A percentile compares a stretch with the other conserved stretches of the same genome.
Evolutionary conservation across 2,888 invertebrate species (phyloP).

Genomic region (Brachyptera putata): DNA sequence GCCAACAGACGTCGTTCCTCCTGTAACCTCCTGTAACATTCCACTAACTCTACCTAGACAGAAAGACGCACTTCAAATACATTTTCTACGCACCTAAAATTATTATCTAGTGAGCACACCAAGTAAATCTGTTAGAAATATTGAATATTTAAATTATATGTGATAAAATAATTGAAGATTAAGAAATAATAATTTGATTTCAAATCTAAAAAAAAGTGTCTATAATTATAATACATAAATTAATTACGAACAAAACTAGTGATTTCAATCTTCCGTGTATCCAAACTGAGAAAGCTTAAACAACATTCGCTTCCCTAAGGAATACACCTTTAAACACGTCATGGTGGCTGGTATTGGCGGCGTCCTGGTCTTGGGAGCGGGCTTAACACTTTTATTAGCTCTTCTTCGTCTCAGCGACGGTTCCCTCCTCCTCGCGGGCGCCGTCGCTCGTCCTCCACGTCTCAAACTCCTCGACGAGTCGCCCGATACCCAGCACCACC

Average conservation of each 20-base stretch:
- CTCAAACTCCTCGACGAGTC: slow-evolving; percentile 31
- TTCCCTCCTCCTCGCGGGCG: slow-evolving; percentile 34
- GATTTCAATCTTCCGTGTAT: not conserved
- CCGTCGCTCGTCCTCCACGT: slow-evolving; percentile 43
- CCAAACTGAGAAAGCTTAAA: not conserved
- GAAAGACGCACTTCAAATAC: not conserved
- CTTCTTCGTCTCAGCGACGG: slow-evolving; percentile 44
- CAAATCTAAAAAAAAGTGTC: too few relatives aligned
- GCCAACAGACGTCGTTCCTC: not conserved
- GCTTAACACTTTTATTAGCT: slow-evolving; percentile 34
- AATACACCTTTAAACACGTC: slow-evolving; percentile 16
- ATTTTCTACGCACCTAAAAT: slow-evolving; percentile 1
- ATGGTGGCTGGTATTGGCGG: slow-evolving; percentile 32
- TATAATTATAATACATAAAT: too few relatives aligned
- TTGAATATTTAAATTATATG: too few relatives aligned
- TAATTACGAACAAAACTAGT: too few relatives aligned
- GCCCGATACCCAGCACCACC: slow-evolving; percentile 34
- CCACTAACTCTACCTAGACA: not conserved
- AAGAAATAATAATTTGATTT: too few relatives aligned
- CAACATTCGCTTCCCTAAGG: slow-evolving; percentile 11
- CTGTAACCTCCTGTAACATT: not conserved
- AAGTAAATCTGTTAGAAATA: too few relatives aligned
- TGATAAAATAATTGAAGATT: too few relatives aligned
- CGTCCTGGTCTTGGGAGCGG: slow-evolving; percentile 28
- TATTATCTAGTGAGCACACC: not conserved